Evolutionary conservation across 1,140 invertebrate species (phyloP), one percentile per base, ranked within the genome.

Genomic region (Lucilia cuprina): DNA sequence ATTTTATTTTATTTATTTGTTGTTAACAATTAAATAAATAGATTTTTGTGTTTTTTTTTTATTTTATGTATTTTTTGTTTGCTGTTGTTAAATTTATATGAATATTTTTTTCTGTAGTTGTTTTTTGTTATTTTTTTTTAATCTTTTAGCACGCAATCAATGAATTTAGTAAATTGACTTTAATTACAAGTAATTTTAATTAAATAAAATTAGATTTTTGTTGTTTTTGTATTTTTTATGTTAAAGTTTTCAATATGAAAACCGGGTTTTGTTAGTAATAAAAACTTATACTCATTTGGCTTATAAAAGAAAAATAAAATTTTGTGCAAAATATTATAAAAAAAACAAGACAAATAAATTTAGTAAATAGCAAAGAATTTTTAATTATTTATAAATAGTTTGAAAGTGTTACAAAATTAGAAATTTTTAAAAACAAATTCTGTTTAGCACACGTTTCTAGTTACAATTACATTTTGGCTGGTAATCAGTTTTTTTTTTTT

Each of bases 161-260:
- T 70, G 65, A 70, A 70, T 70, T 70, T 21, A 70, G 65, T 70
- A 70, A 70, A 70, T 70, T 70, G 65, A 70, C 65, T 70, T 70
- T 70, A 70, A 70, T 70, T 70, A 70, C 65, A 25, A 70, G 60
- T 70, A 70, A 70, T 70, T 21, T 70, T 55, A 55, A 13, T 55
- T 55, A 17, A 55, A 55, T 55, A 10, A 12, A 55, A 55, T 55
- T 55, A 9, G 65, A 21, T 70, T 70, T 70, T 70, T 70, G 8
- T 60, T 60, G 14, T 17, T 60, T 60, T 41, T 41, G 5, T 10
- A 3, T 70, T 70, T 70, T 70, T 70, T 70, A 25, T 19, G 19
- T 70, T 70, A 70, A 70, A 70, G 65, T 70, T 70, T 70, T 70
- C 65, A 70, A 70, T 70, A 70, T 70, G 65, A 70, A 70, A 70